These are phyloP conservation scores for Adineta ricciae DNA, from an alignment of 2,888 invertebrate species.

Conservation along the genomic window DNA sequence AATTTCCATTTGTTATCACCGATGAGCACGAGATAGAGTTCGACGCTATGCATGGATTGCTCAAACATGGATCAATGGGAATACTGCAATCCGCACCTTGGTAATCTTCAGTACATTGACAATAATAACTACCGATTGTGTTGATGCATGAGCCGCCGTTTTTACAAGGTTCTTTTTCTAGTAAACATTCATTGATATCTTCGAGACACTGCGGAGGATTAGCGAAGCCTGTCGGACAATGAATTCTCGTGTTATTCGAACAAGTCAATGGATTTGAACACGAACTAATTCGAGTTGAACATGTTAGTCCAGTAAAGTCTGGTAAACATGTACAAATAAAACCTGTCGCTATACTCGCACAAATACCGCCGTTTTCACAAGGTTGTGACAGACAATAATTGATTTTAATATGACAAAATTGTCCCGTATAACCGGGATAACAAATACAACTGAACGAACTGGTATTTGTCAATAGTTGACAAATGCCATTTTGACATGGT, in stretches of 20 bases:
- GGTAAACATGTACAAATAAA: slow-evolving; percentile 29
- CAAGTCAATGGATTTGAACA: not conserved
- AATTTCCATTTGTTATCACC: not conserved
- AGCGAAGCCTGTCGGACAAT: slow-evolving; percentile 27
- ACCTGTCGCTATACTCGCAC: slow-evolving; percentile 16
- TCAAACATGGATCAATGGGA: not conserved
- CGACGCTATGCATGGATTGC: not conserved
- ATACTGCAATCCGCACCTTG: slow-evolving; percentile 27
- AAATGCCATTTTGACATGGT: slow-evolving; percentile 28
- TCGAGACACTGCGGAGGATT: not conserved
- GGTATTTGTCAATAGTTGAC: not conserved
- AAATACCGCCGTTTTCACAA: slow-evolving; percentile 29
- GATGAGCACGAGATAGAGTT: slow-evolving; percentile 3
- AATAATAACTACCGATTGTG: slow-evolving; percentile 25
- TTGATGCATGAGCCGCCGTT: slow-evolving; percentile 25
- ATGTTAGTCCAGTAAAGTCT: slow-evolving; percentile 24
- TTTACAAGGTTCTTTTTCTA: not conserved
- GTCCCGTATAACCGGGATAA: slow-evolving; percentile 25
- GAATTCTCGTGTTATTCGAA: not conserved
- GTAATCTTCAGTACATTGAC: slow-evolving; percentile 24
- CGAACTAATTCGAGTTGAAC: slow-evolving; percentile 17
- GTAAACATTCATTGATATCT: slow-evolving; percentile 26
- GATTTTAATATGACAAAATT: slow-evolving; percentile 19
- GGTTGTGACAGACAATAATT: slow-evolving; percentile 21
- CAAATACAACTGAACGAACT: slow-evolving; percentile 28